phyloP scores from a whole-genome alignment of 2,888 invertebrate genomes.

The Noctua pronuba region DNA sequence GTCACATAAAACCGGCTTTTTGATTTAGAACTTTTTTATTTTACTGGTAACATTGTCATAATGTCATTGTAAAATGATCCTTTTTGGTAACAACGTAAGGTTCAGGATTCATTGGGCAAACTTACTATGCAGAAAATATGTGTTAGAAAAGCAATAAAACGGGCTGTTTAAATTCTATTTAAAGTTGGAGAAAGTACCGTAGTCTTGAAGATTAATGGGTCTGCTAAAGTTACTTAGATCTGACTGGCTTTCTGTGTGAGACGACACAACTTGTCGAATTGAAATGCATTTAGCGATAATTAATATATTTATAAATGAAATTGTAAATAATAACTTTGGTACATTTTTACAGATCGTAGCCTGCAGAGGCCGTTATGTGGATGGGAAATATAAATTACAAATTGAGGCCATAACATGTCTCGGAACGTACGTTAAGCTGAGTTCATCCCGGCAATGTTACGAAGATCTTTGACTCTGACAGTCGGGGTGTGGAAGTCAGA shows the following conservation, averaged over 20 bases:
- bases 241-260: not conserved
- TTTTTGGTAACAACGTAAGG: not conserved
- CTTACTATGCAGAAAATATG: not conserved
- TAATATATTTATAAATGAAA: no score
- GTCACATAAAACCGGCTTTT: slow-evolving; percentile 47
- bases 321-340: no score
- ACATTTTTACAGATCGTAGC: not conserved
- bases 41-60: not conserved
- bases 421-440: no score
- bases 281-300: not conserved
- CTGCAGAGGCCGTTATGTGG: not conserved
- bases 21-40: slow-evolving; percentile 24
- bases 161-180: slow-evolving; percentile 14
- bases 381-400: not conserved
- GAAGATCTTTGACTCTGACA: not conserved
- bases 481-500: not conserved
- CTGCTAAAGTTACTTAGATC: not conserved
- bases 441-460: not conserved
- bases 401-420: no score
- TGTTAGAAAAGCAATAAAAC: slow-evolving; percentile 15
- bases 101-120: not conserved
- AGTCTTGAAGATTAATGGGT: slow-evolving; percentile 8
- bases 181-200: not conserved
- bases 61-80: slow-evolving; percentile 7
- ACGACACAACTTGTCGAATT: not conserved